Evolutionary conservation across 2,888 invertebrate genomes (phyloP), one percentile per base, ranked within the genome.

Genomic region (Ectemnius lituratus): DNA sequence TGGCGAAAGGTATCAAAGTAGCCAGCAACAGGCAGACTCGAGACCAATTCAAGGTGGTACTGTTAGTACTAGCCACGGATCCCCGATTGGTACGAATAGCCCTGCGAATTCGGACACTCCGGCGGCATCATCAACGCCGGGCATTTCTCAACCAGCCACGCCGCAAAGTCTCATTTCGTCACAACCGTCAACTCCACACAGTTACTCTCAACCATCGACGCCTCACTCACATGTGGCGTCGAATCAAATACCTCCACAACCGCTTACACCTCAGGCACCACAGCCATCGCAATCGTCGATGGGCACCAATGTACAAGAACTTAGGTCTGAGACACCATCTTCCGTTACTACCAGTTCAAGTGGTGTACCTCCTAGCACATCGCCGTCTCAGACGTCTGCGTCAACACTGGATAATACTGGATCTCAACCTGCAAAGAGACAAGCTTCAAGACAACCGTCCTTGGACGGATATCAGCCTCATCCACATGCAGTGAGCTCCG

Each of bases 1-100:
- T 79, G 92, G 92, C 1, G 95, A 94, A 49, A 92, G 94, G 78
- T 91, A 91, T 64, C 88, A 89, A 52, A 91, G 91, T 61, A 90
- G 92, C 69, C 84, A 84, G 58, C 92, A 89, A 86, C 91, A 92
- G 27, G 92, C 93, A 8, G 95, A 95, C 83, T 93, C 93, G 37
- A 93, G 95, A 83, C 96, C 96, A 0, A 96, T 96, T 73, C 96
- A 97, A 89, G 96, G 96, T 4, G 96, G 96, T 0, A 95, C 96
- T 0, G 95, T 97, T 11, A 96, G 96, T 82, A 96, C 96, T 0
- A 96, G 96, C 88, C 95, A 96, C 84, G 95, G 95, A 52, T 95
- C 96, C 61, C 94, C 95, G 0, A 92, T 93, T 2, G 94, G 83
- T 81, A 92, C 92, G 8, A 91, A 91, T 61, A 93, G 93, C 85